Percentiles rank a stretch among this genome's conserved stretches.
Conservation (phyloP, 2,113 vertebrate genomes). For the Oryzias javanicus region DNA sequence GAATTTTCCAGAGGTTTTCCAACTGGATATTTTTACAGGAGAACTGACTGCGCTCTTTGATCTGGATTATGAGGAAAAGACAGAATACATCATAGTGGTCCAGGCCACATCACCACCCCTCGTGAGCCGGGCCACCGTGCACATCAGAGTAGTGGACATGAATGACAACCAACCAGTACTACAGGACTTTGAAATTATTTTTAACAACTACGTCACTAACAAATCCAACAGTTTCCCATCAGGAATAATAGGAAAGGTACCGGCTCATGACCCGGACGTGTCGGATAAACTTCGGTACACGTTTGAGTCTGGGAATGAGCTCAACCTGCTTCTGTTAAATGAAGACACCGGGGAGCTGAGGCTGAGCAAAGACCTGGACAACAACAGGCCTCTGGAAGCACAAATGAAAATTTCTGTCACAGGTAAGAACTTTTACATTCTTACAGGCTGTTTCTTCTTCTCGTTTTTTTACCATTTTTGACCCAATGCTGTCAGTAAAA, state of each 20-base stretch:
- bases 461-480: fast-evolving
- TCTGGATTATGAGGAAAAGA: constrained; percentile 89
- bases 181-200: constrained; percentile 94
- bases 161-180: constrained; percentile 90
- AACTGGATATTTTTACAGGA: constrained; percentile 91
- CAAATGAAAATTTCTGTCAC: constrained; percentile 91
- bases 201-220: constrained; percentile 97
- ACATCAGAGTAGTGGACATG: constrained; percentile 86
- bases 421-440: constrained; percentile 76
- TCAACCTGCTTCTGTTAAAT: constrained; percentile 87
- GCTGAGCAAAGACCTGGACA: constrained; percentile 90
- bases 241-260: constrained; percentile 91
- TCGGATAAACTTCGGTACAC: constrained; percentile 89
- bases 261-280: constrained; percentile 91
- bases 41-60: constrained; percentile 89
- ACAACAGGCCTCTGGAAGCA: constrained; percentile 91
- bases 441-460: neutral
- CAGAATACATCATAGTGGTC: constrained; percentile 90
- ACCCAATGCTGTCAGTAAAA: neutral
- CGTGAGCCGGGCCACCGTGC: constrained; percentile 91
- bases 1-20: constrained; percentile 91
- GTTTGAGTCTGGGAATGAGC: constrained; percentile 92
- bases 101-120: constrained; percentile 95
- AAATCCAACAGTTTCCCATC: constrained; percentile 95
- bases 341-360: constrained; percentile 88